Conservation (phyloP, 2,113 vertebrate genomes). For the Nycticorax nycticorax region DNA sequence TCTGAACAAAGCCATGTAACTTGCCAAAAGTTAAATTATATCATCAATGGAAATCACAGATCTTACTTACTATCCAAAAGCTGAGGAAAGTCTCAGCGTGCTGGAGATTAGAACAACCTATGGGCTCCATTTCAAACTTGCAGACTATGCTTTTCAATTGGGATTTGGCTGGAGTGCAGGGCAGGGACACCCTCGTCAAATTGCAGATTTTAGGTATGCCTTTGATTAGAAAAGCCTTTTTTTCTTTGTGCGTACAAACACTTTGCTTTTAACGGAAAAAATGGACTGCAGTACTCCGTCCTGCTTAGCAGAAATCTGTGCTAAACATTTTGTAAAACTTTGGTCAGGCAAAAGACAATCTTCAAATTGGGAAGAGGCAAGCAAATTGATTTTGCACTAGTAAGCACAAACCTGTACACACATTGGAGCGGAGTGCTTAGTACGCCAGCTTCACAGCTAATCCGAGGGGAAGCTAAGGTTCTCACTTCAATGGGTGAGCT, state of each 20-base stretch:
- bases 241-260: neutral
- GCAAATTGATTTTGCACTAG: neutral
- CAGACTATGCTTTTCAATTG: constrained; percentile 46
- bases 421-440: neutral
- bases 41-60: constrained; percentile 37
- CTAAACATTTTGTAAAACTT: neutral
- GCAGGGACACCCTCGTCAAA: neutral
- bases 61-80: constrained; percentile 46
- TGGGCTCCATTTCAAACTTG: neutral
- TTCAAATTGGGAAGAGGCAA: neutral
- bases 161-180: neutral
- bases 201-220: neutral
- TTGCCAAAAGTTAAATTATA: constrained; percentile 69
- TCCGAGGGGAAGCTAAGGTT: neutral
- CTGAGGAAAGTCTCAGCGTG: constrained; percentile 26
- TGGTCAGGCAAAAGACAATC: neutral
- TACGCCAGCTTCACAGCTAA: neutral
- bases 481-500: neutral
- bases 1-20: constrained; percentile 46
- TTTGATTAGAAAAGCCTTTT: neutral
- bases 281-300: neutral
- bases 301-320: neutral
- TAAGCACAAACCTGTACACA: neutral
- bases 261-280: neutral
- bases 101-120: neutral